Evolutionary conservation across 2,113 vertebrate species (phyloP).

Genomic region (Coturnix japonica): DNA sequence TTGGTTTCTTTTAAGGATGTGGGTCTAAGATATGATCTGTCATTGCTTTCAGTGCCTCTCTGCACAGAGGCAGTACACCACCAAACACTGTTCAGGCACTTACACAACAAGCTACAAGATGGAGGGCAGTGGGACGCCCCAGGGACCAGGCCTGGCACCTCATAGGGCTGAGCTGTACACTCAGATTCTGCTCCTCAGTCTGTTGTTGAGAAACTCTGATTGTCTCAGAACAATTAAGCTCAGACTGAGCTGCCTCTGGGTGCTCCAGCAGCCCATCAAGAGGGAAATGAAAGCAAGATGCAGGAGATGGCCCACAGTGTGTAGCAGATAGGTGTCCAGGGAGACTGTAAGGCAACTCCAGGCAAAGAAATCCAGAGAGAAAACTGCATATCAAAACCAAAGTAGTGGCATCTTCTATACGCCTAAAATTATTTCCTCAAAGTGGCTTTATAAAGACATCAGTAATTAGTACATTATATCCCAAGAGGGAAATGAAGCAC

Average conservation of each 20-base stretch:
- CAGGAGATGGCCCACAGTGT: neutral
- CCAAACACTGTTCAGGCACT: neutral
- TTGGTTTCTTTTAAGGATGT: neutral
- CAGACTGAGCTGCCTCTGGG: neutral
- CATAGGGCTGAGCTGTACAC: accelerated
- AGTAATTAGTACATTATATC: neutral
- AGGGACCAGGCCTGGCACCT: neutral
- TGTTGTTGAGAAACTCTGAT: neutral
- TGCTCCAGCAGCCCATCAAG: neutral
- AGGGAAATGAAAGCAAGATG: neutral
- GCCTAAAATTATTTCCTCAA: neutral
- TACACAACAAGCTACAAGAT: neutral
- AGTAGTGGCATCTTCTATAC: neutral
- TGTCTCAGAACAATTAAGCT: neutral
- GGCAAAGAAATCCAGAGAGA: neutral
- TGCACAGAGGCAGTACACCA: neutral
- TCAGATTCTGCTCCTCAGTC: neutral
- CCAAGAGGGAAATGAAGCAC: neutral
- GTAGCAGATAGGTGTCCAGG: neutral
- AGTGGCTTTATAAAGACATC: neutral
- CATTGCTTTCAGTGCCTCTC: neutral
- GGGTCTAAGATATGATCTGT: neutral
- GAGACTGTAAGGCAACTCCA: neutral
- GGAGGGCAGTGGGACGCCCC: accelerated
- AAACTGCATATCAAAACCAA: neutral